A percentile compares a stretch with the other conserved stretches of the same genome.
These are phyloP conservation scores for Caerostris darwini DNA, from an alignment of 1,140 invertebrate species.

Conservation along the genomic window DNA sequence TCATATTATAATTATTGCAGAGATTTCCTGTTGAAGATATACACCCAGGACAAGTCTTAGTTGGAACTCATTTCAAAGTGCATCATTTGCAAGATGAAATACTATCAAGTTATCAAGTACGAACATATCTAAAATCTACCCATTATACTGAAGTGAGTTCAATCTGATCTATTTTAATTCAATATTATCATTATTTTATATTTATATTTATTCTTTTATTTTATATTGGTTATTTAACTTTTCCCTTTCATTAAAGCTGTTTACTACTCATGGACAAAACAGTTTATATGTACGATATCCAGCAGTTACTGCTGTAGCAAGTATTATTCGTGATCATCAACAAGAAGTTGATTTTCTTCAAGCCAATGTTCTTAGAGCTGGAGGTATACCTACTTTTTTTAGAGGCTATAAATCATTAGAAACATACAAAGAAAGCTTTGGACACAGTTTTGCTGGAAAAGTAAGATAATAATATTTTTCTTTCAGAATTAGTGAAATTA, in stretches of 20 bases:
- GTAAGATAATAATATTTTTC: slow-evolving; percentile 20
- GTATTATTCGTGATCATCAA: slow-evolving; percentile 68
- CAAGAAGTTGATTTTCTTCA: slow-evolving; percentile 58
- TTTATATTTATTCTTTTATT: background rate
- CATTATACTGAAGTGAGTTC: slow-evolving; percentile 61
- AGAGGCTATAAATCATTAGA: slow-evolving; percentile 65
- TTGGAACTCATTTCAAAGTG: slow-evolving; percentile 74
- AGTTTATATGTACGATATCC: slow-evolving; percentile 62
- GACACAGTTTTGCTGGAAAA: slow-evolving; percentile 63
- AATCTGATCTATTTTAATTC: background rate
- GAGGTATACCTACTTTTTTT: slow-evolving; percentile 47
- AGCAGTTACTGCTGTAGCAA: slow-evolving; percentile 65
- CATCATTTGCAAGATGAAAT: slow-evolving; percentile 64
- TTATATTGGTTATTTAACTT: background rate
- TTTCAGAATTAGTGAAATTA: background rate
- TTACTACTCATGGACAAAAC: slow-evolving; percentile 41
- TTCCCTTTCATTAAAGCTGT: background rate
- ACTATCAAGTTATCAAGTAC: slow-evolving; percentile 28
- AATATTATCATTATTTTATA: background rate
- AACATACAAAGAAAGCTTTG: slow-evolving; percentile 70
- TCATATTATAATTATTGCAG: background rate
- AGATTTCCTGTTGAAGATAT: slow-evolving; percentile 59
- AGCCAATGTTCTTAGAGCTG: slow-evolving; percentile 55
- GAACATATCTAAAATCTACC: slow-evolving; percentile 67
- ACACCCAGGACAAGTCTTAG: slow-evolving; percentile 70